Evolutionary conservation across 2,113 vertebrate genomes (phyloP).

Genomic region (Elgaria multicarinata): DNA sequence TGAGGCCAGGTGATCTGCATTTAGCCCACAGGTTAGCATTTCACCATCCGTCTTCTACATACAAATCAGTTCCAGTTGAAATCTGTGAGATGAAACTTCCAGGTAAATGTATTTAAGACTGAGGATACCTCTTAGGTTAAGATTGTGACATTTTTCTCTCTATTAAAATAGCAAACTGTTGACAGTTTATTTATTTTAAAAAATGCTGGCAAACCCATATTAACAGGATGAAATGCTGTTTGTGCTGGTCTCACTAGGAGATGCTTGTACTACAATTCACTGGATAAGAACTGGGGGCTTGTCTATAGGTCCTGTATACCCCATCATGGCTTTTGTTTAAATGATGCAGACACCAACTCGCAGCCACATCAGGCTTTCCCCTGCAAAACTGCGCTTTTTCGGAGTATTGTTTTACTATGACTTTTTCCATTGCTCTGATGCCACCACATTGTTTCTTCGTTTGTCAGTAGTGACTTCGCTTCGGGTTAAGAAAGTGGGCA

Average conservation of each 20-base stretch:
- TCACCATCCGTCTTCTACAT: not conserved
- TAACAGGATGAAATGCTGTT: not conserved
- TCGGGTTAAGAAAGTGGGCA: no score
- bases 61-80: not conserved
- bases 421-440: no score
- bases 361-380: no score
- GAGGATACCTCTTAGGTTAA: not conserved
- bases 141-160: not conserved
- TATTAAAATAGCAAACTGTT: not conserved
- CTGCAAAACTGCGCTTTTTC: no score
- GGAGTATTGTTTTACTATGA: no score
- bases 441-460: no score
- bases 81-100: not conserved
- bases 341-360: no score
- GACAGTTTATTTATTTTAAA: not conserved
- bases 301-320: no score
- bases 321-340: no score
- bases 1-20: no score
- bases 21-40: not conserved
- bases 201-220: no score
- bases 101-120: not conserved
- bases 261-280: not conserved
- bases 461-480: no score
- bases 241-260: not conserved
- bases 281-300: not conserved